Conservation (phyloP, 2,113 vertebrate species). For the Natator depressus region DNA sequence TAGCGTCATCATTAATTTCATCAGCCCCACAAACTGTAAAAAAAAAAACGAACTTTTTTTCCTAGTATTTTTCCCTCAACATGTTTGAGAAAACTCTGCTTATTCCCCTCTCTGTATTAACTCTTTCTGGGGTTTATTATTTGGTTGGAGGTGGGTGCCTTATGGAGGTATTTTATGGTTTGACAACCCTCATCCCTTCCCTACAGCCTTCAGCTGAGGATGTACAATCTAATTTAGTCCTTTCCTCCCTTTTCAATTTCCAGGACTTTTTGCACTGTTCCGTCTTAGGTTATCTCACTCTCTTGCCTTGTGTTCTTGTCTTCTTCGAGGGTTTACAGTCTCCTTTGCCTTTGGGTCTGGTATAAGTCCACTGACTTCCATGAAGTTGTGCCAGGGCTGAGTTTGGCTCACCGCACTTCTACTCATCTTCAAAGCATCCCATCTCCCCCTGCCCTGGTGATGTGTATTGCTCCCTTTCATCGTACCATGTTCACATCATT, state of each 20-base stretch:
- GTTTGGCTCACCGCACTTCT: not conserved
- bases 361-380: not conserved
- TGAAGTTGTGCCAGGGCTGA: not conserved
- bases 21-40: accelerated
- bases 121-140: not conserved
- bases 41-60: not conserved
- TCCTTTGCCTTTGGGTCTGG: not conserved
- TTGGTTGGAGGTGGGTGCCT: not conserved
- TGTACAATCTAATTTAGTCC: accelerated
- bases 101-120: not conserved
- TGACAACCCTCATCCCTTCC: not conserved
- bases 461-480: not conserved
- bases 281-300: not conserved
- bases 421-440: not conserved
- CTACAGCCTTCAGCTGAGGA: not conserved
- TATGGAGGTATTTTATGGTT: not conserved
- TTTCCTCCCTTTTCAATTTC: not conserved
- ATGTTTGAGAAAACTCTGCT: not conserved
- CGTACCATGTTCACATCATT: not conserved
- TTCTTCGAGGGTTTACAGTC: not conserved
- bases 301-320: not conserved
- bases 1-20: accelerated
- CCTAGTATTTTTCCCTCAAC: not conserved
- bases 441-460: not conserved
- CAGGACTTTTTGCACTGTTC: not conserved